These are phyloP conservation scores for Erpornis zantholeuca DNA, from an alignment of 2,113 vertebrate genomes.

Conservation along the genomic window DNA sequence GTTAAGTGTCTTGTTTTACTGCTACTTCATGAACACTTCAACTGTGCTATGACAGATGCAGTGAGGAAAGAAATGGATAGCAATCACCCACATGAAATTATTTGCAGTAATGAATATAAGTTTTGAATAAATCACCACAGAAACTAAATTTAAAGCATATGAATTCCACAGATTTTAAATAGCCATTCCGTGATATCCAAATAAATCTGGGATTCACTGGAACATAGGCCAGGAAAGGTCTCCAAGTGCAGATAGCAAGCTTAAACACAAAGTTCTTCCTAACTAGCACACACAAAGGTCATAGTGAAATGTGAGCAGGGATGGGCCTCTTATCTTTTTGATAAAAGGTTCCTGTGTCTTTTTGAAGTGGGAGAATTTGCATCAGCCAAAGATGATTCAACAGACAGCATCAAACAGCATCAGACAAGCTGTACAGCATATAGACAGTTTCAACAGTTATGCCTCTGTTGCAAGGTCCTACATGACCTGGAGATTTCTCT, in stretches of 20 bases:
- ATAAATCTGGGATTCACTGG: background rate
- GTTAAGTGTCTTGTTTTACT: background rate
- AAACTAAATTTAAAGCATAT: background rate
- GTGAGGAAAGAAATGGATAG: background rate
- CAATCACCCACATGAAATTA: background rate
- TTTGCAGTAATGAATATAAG: background rate
- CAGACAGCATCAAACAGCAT: too few species aligned
- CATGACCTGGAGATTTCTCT: background rate
- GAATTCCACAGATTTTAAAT: background rate
- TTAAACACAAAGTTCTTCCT: background rate
- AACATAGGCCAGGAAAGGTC: background rate
- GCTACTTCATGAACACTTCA: background rate
- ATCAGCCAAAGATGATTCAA: background rate
- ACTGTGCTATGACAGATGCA: background rate
- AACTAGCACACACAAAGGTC: background rate
- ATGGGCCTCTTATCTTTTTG: background rate
- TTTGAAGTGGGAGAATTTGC: background rate
- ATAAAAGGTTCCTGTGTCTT: background rate
- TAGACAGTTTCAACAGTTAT: background rate
- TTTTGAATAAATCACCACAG: background rate
- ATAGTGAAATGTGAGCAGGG: background rate
- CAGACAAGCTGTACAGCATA: background rate
- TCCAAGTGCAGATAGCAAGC: background rate
- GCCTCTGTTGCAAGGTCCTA: background rate
- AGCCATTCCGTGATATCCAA: background rate